Conservation (phyloP, 2,888 invertebrate genomes). For the Gandaritis pyraliata region DNA sequence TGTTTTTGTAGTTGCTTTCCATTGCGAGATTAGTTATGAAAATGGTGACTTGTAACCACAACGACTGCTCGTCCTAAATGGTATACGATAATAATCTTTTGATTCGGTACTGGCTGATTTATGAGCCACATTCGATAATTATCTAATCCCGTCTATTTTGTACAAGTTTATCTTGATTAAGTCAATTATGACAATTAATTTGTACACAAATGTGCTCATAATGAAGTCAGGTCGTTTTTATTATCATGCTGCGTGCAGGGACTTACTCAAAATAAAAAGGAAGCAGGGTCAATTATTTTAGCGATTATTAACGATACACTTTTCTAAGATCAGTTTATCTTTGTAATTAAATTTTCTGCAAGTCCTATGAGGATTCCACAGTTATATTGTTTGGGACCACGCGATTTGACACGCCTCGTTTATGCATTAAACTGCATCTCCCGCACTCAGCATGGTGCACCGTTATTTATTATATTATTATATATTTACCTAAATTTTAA, state of each 20-base stretch:
- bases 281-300: constrained; percentile 53
- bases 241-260: constrained; percentile 36
- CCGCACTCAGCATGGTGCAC: constrained; percentile 35
- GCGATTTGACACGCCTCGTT: constrained; percentile 23
- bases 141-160: constrained; percentile 7
- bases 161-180: background rate
- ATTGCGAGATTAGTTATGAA: too few relatives aligned
- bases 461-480: constrained; percentile 39
- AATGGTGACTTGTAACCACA: constrained; percentile 1
- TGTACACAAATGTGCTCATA: constrained; percentile 22
- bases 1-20: too few relatives aligned
- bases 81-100: constrained; percentile 51
- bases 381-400: constrained; percentile 32
- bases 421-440: constrained; percentile 44
- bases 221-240: constrained; percentile 25
- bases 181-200: constrained; percentile 7
- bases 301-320: constrained; percentile 34
- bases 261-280: constrained; percentile 22
- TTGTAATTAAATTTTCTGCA: constrained; percentile 14
- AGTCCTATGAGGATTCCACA: constrained; percentile 39
- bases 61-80: constrained; percentile 58
- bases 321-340: constrained; percentile 25
- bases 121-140: constrained; percentile 32
- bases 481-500: constrained; percentile 46
- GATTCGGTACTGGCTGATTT: constrained; percentile 24